These are phyloP conservation scores for Daubentonia madagascariensis DNA, from an alignment of 2,113 vertebrate genomes.

Conservation along the genomic window DNA sequence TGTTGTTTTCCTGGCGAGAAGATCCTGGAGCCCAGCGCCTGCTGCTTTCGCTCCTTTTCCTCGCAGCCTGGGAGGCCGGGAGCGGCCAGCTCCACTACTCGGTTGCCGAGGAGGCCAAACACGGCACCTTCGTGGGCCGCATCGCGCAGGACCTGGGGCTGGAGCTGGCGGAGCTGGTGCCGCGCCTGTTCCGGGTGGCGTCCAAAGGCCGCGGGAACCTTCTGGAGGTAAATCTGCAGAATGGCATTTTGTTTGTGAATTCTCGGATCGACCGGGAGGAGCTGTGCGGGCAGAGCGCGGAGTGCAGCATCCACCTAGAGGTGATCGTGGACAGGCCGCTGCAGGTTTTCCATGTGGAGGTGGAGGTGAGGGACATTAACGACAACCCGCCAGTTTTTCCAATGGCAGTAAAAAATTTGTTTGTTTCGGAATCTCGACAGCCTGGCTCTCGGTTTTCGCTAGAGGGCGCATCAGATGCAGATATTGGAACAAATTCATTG, in stretches of 20 bases:
- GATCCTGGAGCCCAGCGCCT: not conserved
- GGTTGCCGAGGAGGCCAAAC: slow-evolving; percentile 71
- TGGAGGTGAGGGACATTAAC: slow-evolving; percentile 82
- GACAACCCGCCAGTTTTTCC: slow-evolving; percentile 84
- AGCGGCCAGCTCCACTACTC: slow-evolving; percentile 80
- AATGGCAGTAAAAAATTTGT: slow-evolving; percentile 56
- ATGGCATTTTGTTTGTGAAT: slow-evolving; percentile 50
- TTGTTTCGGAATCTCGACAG: slow-evolving; percentile 72
- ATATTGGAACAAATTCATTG: slow-evolving; percentile 84
- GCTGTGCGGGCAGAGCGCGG: not conserved
- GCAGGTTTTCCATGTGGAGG: no score
- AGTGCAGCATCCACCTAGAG: slow-evolving; percentile 28
- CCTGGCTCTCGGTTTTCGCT: slow-evolving; percentile 79
- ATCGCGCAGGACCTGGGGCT: slow-evolving; percentile 71
- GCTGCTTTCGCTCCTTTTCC: slow-evolving; percentile 45
- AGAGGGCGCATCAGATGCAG: slow-evolving; percentile 81
- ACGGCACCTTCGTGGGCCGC: slow-evolving; percentile 85
- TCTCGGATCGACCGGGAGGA: slow-evolving; percentile 45
- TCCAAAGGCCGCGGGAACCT: not conserved
- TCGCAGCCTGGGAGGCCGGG: slow-evolving; percentile 11
- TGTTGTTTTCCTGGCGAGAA: slow-evolving; percentile 32
- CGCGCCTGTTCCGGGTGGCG: slow-evolving; percentile 18
- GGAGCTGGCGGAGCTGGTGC: slow-evolving; percentile 1
- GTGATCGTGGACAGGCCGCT: slow-evolving; percentile 40
- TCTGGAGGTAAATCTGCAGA: no score